A percentile compares a stretch with the other conserved stretches of the same genome.
These are phyloP conservation scores for Hyaena hyaena DNA, from an alignment of 2,113 vertebrate species.

Conservation along the genomic window DNA sequence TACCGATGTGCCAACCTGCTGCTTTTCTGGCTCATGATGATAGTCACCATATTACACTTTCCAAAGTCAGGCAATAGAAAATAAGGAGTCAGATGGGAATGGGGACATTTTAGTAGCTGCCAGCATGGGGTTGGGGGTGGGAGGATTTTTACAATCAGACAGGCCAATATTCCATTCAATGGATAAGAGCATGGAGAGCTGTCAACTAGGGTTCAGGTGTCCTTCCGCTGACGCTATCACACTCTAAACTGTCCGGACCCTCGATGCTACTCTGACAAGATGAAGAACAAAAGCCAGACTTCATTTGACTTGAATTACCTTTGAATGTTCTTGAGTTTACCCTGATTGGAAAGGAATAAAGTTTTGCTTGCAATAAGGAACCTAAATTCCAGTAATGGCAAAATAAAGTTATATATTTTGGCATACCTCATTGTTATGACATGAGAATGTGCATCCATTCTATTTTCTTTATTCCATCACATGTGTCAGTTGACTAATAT, in stretches of 20 bases:
- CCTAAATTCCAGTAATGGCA: slow-evolving; percentile 34
- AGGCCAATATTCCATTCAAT: fast-evolving
- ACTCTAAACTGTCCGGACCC: neutral
- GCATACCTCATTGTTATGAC: slow-evolving; percentile 3
- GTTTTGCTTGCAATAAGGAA: slow-evolving; percentile 11
- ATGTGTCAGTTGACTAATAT: neutral
- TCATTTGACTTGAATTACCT: neutral
- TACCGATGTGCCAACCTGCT: neutral
- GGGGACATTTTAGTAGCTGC: neutral
- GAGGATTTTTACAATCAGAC: neutral
- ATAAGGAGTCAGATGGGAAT: neutral
- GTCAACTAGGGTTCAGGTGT: no score
- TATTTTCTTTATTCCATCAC: neutral
- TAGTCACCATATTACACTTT: neutral
- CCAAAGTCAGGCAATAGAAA: neutral
- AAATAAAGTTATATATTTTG: slow-evolving; percentile 48
- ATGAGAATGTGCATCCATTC: slow-evolving; percentile 8
- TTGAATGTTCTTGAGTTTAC: neutral
- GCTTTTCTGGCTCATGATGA: neutral
- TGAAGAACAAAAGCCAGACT: neutral
- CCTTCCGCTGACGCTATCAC: neutral
- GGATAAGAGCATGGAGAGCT: neutral
- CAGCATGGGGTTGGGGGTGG: fast-evolving
- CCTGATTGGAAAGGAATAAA: neutral
- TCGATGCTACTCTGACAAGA: neutral